A percentile compares a stretch with the other conserved stretches of the same genome.
phyloP scores from a whole-genome alignment of 2,888 invertebrate genomes.

The Endomychus coccineus region DNA sequence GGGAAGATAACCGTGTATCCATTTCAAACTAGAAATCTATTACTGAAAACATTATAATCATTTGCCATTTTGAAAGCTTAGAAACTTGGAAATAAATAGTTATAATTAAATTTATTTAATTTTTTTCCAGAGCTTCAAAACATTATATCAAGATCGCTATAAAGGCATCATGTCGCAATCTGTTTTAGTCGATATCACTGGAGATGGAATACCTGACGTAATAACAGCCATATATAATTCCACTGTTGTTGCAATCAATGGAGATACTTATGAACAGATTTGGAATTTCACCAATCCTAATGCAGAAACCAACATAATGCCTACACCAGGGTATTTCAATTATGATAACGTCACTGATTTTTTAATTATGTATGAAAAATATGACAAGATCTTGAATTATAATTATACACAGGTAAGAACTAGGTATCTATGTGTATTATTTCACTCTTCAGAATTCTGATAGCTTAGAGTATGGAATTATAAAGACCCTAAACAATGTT shows the following conservation, averaged over 20 bases:
- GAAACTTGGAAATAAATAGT: no score
- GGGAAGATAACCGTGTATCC: no score
- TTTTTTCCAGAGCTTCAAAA: conserved; percentile 44
- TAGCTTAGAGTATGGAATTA: no score
- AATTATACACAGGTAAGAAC: conserved; percentile 56
- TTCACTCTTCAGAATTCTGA: no score
- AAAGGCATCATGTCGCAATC: conserved; percentile 63
- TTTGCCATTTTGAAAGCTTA: no score
- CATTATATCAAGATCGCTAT: conserved; percentile 51
- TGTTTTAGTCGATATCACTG: conserved; percentile 63
- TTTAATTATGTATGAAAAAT: conserved; percentile 56
- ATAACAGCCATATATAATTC: conserved; percentile 66
- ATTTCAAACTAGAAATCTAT: no score
- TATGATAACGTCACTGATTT: conserved; percentile 71
- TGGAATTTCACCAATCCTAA: conserved; percentile 65
- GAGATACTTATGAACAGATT: conserved; percentile 55
- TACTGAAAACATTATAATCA: no score
- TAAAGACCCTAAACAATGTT: no score
- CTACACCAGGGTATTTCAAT: conserved; percentile 72
- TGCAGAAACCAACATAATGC: conserved; percentile 66
- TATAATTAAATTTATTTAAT: no score
- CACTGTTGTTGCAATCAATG: conserved; percentile 64
- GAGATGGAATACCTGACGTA: conserved; percentile 64
- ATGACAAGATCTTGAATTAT: conserved; percentile 31
- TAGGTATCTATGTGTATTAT: no score